These are phyloP conservation scores for Abrostola tripartita DNA, from an alignment of 2,888 invertebrate genomes.

Conservation along the genomic window DNA sequence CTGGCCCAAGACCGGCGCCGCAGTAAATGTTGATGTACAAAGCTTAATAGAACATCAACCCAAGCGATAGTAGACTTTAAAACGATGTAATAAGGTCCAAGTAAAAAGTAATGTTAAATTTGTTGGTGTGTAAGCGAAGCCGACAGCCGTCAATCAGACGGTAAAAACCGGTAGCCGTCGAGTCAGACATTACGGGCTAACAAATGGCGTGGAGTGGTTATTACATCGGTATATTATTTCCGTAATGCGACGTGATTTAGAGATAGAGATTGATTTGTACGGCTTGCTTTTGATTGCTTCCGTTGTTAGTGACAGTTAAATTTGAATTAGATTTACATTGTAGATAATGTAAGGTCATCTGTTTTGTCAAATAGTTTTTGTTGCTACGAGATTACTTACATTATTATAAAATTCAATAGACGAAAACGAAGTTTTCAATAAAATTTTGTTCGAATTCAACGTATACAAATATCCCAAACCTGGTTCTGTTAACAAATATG, in stretches of 20 bases:
- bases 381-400: constrained; percentile 10
- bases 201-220: constrained; percentile 78
- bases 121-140: constrained; percentile 79
- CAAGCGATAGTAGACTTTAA: constrained; percentile 57
- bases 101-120: constrained; percentile 53
- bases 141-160: constrained; percentile 88
- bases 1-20: constrained; percentile 84
- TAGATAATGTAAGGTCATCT: constrained; percentile 33
- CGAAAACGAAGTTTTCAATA: not conserved
- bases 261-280: constrained; percentile 56
- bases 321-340: constrained; percentile 30
- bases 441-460: not conserved
- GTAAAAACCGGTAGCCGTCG: constrained; percentile 87
- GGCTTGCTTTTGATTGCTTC: constrained; percentile 45
- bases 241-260: constrained; percentile 56
- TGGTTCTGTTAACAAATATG: not conserved
- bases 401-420: not conserved
- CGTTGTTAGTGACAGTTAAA: constrained; percentile 46
- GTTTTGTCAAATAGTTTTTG: constrained; percentile 16
- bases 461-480: not conserved
- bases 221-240: constrained; percentile 60
- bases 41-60: constrained; percentile 14
- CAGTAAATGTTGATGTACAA: constrained; percentile 73
- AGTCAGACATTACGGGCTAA: constrained; percentile 83
- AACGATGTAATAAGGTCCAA: constrained; percentile 24